Base-by-base conservation (phyloP, 1,140 invertebrate species). In the Drosophila subpulchrella region DNA sequence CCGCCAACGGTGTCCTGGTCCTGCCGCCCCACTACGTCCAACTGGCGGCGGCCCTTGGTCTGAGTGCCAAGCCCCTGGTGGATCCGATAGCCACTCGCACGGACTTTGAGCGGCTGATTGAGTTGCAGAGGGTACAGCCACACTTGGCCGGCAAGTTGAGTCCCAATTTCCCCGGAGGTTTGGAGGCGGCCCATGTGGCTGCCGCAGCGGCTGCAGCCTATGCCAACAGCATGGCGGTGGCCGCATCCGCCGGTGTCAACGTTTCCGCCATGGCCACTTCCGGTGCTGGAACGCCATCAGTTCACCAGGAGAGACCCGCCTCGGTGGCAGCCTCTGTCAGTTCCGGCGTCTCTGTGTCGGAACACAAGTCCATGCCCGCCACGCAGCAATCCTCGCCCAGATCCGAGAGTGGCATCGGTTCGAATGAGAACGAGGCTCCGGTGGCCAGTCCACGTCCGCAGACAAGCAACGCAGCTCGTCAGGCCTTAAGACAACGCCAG, bases 1-100 rank as follows among this genome's bases (percentile, higher is more conserved):
- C 56, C 3, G 38, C 62, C 46, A 84, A 78, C 20, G 81, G 83
- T 1, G 77, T 91, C 4, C 72, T 92, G 6, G 85, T 92, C 39
- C 48, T 91, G 17, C 90, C 91, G 8, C 91, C 90, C 30, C 91
- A 92, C 48, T 92, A 92, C 56, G 84, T 91, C n/a, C 90, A 92
- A 51, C 71, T 92, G 38, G 91, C 91, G 12, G 90, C 90, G 0
- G 91, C 91, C 2, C 60, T 92, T 8, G 91, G 91, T 0, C 48
- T 92, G 3, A 92, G 88, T 48, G 79, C 91, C 3, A 91, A 92
- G 61, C 78, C 84, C 1, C 62, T 91, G 42, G 82, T 92, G 13
- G 85, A 91, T 78, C 78, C 89, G 3, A 78, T 90, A 48, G 81
- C 91, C 50, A 90, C 91, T 15, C 77, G 89, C 10, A 91, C 90